These are phyloP conservation scores for Riptortus pedestris DNA, from an alignment of 1,140 invertebrate species.

Conservation along the genomic window DNA sequence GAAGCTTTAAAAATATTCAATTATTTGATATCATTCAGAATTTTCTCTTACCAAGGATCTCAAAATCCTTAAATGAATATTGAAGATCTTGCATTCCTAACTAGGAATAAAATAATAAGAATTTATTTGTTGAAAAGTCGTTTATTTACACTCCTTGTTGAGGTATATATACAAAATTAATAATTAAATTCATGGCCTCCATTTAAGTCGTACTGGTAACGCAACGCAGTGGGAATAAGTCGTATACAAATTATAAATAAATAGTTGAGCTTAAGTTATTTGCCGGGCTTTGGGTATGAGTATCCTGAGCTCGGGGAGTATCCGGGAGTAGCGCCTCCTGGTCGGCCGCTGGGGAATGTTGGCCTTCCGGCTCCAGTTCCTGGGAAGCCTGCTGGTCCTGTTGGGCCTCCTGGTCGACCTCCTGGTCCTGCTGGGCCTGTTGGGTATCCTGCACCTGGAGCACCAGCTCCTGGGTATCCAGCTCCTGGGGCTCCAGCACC, in stretches of 20 bases:
- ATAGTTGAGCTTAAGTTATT: constrained; percentile 8
- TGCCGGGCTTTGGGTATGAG: constrained; percentile 9
- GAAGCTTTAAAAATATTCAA: too few species aligned
- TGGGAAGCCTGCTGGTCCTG: too few species aligned
- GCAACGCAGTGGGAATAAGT: neutral
- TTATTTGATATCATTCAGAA: too few species aligned
- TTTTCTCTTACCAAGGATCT: too few species aligned
- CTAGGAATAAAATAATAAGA: too few species aligned
- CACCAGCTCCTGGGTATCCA: neutral
- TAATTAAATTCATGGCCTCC: constrained; percentile 5
- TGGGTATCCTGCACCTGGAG: neutral
- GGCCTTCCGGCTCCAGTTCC: neutral
- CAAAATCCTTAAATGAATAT: too few species aligned
- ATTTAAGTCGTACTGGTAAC: neutral
- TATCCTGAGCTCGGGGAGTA: neutral
- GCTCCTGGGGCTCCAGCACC: too few species aligned
- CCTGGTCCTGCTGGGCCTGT: too few species aligned
- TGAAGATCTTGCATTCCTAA: too few species aligned
- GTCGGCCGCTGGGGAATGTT: neutral
- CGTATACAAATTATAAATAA: constrained; percentile 10
- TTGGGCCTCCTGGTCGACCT: neutral
- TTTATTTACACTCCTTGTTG: constrained; percentile 3
- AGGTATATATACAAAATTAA: neutral
- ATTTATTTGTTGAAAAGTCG: constrained; percentile 1
- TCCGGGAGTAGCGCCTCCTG: neutral